A percentile compares a stretch with the other conserved stretches of the same genome.
phyloP scores from a whole-genome alignment of 2,797 vertebrate species.

The Alca torda region DNA sequence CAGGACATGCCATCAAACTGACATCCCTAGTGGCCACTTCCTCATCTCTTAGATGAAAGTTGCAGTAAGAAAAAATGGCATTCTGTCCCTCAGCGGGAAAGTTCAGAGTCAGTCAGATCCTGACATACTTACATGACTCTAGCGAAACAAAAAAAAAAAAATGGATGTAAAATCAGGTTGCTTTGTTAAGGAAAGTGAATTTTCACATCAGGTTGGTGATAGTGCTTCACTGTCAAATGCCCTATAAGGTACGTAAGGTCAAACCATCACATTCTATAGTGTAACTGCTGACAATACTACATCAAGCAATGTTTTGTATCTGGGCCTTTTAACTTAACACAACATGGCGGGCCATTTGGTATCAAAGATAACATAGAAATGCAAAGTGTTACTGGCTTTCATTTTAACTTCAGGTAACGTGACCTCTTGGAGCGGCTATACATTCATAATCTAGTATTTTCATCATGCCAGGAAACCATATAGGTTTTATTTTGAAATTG shows the following conservation, averaged over 20 bases:
- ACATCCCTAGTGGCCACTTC: neutral
- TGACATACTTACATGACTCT: neutral
- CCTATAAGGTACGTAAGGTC: neutral
- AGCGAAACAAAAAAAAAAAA: neutral
- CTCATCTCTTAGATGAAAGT: neutral
- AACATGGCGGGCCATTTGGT: neutral
- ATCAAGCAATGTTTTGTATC: neutral
- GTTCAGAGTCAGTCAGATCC: neutral
- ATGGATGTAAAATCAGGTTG: neutral
- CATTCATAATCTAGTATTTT: neutral
- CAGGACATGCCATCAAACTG: neutral
- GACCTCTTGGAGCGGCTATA: neutral
- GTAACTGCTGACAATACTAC: neutral
- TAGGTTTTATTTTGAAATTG: neutral
- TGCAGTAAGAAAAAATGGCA: neutral
- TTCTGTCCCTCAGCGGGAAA: neutral
- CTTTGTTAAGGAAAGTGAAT: neutral
- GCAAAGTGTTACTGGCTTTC: neutral
- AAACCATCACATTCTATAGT: accelerated
- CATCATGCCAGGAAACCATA: accelerated
- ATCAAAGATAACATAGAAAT: neutral
- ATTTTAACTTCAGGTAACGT: neutral
- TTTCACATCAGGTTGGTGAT: neutral
- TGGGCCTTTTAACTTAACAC: neutral
- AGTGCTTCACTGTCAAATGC: neutral